These are phyloP conservation scores for Sclerodermus sp. DNA, from an alignment of 2,888 invertebrate genomes.

Conservation along the genomic window DNA sequence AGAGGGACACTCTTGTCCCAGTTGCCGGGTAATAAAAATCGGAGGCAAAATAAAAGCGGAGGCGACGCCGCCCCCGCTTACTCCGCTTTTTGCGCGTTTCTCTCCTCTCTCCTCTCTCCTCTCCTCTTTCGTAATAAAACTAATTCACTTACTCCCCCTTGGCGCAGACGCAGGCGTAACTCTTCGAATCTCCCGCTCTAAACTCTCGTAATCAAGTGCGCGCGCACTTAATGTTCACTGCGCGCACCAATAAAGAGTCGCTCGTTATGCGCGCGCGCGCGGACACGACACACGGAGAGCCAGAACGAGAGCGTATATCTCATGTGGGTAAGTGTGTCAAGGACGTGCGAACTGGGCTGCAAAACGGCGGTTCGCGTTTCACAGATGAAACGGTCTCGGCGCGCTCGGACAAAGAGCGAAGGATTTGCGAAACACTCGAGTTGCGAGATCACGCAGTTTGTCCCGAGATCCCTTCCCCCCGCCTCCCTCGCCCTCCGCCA, in stretches of 20 bases:
- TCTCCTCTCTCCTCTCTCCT: too few relatives aligned
- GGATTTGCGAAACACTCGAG: conserved; percentile 9
- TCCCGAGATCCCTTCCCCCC: neutral
- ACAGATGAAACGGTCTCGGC: conserved; percentile 31
- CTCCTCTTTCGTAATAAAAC: too few relatives aligned
- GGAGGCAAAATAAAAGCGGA: too few relatives aligned
- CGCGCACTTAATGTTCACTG: too few relatives aligned
- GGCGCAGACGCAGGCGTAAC: too few relatives aligned
- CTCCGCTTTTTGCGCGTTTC: too few relatives aligned
- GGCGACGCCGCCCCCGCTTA: too few relatives aligned
- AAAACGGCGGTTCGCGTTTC: conserved; percentile 45
- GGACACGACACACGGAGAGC: neutral
- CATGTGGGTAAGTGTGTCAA: conserved; percentile 59
- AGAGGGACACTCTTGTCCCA: too few relatives aligned
- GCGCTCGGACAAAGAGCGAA: conserved; percentile 3
- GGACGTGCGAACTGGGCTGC: conserved; percentile 57
- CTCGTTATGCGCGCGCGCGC: too few relatives aligned
- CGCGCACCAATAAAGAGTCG: too few relatives aligned
- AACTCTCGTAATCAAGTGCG: neutral
- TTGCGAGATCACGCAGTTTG: conserved; percentile 17
- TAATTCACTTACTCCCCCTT: too few relatives aligned
- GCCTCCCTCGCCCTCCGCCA: conserved; percentile 5
- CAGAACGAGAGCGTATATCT: conserved; percentile 24
- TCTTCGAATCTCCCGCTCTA: neutral
- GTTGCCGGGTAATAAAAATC: too few relatives aligned